phyloP scores from a whole-genome alignment of 1,140 invertebrate species.

The Drosophila mauritiana region DNA sequence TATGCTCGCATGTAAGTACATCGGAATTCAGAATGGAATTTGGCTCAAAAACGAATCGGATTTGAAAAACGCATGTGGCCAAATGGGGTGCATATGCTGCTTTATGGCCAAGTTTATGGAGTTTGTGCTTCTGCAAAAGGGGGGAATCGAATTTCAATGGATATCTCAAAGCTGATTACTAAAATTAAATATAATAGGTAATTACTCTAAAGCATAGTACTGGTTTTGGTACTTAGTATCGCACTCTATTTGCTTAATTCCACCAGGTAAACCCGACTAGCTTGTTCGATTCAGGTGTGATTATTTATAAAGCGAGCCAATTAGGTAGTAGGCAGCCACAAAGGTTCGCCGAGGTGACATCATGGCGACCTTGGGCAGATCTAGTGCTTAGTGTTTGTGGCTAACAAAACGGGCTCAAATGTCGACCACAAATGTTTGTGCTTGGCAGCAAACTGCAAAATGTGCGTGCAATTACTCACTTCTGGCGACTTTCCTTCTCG shows the following conservation, averaged over 20 bases:
- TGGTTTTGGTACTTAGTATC: too few species aligned
- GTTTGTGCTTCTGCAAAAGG: background rate
- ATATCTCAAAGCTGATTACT: too few species aligned
- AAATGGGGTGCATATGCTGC: slow-evolving; percentile 41
- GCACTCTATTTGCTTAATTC: too few species aligned
- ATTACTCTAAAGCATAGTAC: too few species aligned
- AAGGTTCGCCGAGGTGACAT: slow-evolving; percentile 56
- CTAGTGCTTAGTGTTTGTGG: slow-evolving; percentile 4
- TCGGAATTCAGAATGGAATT: slow-evolving; percentile 57
- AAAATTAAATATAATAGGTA: too few species aligned
- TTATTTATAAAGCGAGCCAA: slow-evolving; percentile 1
- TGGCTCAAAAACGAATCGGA: slow-evolving; percentile 47
- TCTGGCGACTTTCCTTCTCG: slow-evolving; percentile 37
- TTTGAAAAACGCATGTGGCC: slow-evolving; percentile 38
- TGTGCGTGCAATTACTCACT: slow-evolving; percentile 39
- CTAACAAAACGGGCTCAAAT: slow-evolving; percentile 28
- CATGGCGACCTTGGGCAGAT: slow-evolving; percentile 61
- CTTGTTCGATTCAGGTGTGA: background rate
- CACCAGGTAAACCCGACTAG: too few species aligned
- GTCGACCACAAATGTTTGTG: slow-evolving; percentile 16
- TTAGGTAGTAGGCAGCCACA: slow-evolving; percentile 12
- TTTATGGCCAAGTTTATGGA: background rate
- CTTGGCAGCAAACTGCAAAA: slow-evolving; percentile 1
- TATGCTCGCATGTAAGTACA: slow-evolving; percentile 12
- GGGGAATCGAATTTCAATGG: background rate